Base-by-base conservation (phyloP, 92 coral and sea anemone species). In the Porites lobata region DNA sequence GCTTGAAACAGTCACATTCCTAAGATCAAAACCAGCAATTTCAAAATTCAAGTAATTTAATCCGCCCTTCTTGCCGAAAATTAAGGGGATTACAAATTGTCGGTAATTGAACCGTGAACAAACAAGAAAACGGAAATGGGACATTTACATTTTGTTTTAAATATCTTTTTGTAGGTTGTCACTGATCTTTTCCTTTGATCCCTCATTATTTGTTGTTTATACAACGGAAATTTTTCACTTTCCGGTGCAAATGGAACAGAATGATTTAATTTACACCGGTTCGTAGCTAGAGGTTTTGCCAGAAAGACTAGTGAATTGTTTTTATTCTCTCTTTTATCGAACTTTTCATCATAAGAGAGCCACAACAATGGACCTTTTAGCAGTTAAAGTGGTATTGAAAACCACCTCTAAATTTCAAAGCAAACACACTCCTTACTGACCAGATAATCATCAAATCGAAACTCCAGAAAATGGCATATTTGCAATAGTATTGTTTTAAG, bases 121-220 rank as follows among this genome's bases (percentile, higher is more conserved):
- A 61, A 65, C 86, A 82, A 15, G n/a, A 72, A 1, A 38, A 29
- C 67, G 86, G 86, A 82, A 82, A 82, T 82, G 47, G 43, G 21
- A 18, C 75, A 80, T 80, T 80, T 70, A 57, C 54, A 32, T 82
- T 78, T 26, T 17, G 66, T 18, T 24, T 14, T 56, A 7, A 53
- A 17, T 69, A 19, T 65, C 74, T 38, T 38, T 22, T 47, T 24
- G 70, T 78, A 10, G 11, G 21, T 64, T 64, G 65, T 64, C 52
- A 20, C 6, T 52, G 20, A 7, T 80, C 22, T 80, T 75, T 51
- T 38, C 47, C 47, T 15, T 66, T 8, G 43, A 70, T 32, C 6
- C 4, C 53, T 4, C 10, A 53, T 29, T 2, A 4, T 5, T 70
- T 32, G 53, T 24, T 50, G 5, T 51, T 19, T 10, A 9, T 56